Percentiles rank a stretch among this genome's conserved stretches.
Conservation (phyloP, 2,113 vertebrate genomes). For the Epinephelus lanceolatus region DNA sequence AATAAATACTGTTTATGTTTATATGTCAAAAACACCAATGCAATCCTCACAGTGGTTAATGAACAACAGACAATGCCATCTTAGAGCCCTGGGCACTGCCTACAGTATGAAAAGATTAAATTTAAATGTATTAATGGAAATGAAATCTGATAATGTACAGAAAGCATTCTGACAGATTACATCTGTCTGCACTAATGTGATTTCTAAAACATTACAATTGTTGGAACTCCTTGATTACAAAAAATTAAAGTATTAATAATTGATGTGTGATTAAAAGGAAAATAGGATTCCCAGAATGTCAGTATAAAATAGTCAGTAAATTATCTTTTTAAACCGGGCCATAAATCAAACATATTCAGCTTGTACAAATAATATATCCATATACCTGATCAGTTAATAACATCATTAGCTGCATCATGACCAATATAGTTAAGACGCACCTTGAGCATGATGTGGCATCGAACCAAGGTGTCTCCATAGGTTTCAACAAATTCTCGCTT, state of each 20-base stretch:
- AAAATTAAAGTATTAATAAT: not conserved
- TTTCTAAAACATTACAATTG: not conserved
- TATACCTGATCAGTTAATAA: not conserved
- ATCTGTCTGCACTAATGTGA: not conserved
- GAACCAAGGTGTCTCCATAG: conserved; percentile 50
- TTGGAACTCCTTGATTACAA: not conserved
- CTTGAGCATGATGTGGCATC: conserved; percentile 78
- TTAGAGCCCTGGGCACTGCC: not conserved
- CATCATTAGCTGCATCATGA: not conserved
- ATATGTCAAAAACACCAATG: not conserved
- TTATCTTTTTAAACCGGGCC: not conserved
- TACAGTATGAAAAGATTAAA: not conserved
- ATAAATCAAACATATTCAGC: not conserved
- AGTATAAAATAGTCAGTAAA: not conserved
- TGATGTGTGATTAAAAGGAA: not conserved
- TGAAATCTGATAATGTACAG: too few species aligned
- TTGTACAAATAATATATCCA: not conserved
- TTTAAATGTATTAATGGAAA: not conserved
- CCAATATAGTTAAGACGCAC: conserved; percentile 4
- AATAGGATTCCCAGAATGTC: not conserved
- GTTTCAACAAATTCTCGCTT: rapidly evolving
- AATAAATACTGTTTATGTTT: not conserved
- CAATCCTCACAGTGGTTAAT: not conserved
- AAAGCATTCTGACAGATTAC: too few species aligned
- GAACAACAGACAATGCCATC: not conserved